A percentile compares a stretch with the other conserved stretches of the same genome.
Conservation (phyloP, 2,888 invertebrate species). For the Noctua janthina region DNA sequence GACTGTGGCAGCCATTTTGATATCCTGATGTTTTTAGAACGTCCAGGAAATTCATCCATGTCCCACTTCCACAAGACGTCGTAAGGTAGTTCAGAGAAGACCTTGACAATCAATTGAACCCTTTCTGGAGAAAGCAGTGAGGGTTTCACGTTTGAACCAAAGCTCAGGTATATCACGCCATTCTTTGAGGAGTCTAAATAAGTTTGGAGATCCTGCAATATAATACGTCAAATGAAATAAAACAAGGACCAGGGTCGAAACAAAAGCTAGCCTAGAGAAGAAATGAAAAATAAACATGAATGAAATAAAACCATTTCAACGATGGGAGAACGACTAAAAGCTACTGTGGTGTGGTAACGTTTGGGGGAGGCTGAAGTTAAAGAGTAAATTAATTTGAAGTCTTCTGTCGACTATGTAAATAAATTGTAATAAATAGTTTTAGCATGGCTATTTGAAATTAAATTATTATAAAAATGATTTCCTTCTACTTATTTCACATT, state of each 20-base stretch:
- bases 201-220: constrained; percentile 77
- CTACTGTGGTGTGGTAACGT: background rate
- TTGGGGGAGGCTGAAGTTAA: too few relatives aligned
- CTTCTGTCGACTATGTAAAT: too few relatives aligned
- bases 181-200: constrained; percentile 78
- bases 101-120: constrained; percentile 72
- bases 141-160: constrained; percentile 81
- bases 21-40: constrained; percentile 71
- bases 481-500: background rate
- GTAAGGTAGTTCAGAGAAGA: constrained; percentile 77
- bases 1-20: constrained; percentile 81
- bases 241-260: background rate
- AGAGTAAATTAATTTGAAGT: too few relatives aligned
- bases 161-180: constrained; percentile 85
- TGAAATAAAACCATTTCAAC: background rate
- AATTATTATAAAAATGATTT: too few relatives aligned
- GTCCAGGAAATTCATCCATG: constrained; percentile 64
- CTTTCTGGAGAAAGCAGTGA: constrained; percentile 74
- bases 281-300: background rate
- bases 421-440: too few relatives aligned
- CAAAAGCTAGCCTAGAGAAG: background rate
- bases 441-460: too few relatives aligned
- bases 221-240: background rate
- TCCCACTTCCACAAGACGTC: constrained; percentile 83
- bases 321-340: background rate